These are phyloP conservation scores for Psilopogon haemacephalus DNA, from an alignment of 2,113 vertebrate genomes.

Conservation along the genomic window DNA sequence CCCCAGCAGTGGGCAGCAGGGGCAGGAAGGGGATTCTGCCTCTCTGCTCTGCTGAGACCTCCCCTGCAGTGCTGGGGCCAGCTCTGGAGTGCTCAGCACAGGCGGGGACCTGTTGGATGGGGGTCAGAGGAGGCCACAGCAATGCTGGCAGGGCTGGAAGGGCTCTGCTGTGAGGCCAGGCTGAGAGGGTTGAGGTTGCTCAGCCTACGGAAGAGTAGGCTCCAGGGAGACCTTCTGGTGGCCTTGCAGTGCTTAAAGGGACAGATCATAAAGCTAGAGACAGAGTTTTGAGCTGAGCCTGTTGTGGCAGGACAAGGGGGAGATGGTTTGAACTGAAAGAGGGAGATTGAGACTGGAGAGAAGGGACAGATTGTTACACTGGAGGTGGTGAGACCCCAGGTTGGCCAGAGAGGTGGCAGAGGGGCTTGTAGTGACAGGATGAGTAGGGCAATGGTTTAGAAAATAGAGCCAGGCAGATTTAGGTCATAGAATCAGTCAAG, in stretches of 20 bases:
- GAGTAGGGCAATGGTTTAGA: too few relatives aligned
- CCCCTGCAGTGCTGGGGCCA: neutral
- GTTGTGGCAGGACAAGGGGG: neutral
- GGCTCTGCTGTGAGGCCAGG: neutral
- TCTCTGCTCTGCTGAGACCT: neutral
- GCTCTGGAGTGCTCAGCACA: neutral
- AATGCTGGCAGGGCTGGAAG: too few relatives aligned
- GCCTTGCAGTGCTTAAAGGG: neutral
- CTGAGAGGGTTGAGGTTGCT: neutral
- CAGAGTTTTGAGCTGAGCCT: neutral
- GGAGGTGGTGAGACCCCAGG: neutral
- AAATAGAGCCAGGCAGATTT: too few relatives aligned
- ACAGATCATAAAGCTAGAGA: neutral
- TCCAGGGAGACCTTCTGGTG: neutral
- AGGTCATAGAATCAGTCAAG: too few relatives aligned
- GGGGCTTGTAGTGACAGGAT: too few relatives aligned
- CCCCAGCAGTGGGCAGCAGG: too few relatives aligned
- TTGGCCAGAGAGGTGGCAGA: neutral
- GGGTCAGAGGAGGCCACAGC: too few relatives aligned
- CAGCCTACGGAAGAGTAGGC: neutral
- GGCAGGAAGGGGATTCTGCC: neutral
- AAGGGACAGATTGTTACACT: neutral
- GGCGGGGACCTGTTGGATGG: too few relatives aligned
- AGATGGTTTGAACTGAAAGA: neutral
- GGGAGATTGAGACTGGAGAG: neutral